Percentiles rank a stretch among this genome's conserved stretches.
These are phyloP conservation scores for Drosophila fulvimacula DNA, from an alignment of 2,888 invertebrate species.

Conservation along the genomic window DNA sequence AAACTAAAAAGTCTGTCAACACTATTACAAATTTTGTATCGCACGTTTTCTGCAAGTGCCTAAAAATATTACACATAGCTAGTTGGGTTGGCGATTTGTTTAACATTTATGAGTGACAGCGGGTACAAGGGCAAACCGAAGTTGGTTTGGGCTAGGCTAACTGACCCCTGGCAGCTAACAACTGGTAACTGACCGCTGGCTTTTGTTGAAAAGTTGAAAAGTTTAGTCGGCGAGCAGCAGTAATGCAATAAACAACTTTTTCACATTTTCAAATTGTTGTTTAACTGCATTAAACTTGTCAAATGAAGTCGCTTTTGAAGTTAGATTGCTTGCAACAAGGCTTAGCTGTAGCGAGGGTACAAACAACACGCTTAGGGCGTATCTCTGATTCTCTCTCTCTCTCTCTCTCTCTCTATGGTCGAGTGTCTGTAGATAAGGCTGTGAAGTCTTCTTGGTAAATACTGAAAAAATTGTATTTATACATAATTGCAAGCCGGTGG, in stretches of 20 bases:
- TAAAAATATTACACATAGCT: constrained; percentile 12
- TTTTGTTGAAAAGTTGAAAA: constrained; percentile 48
- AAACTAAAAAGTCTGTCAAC: background rate
- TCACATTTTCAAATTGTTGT: constrained; percentile 56
- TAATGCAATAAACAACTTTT: constrained; percentile 67
- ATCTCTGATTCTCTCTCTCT: constrained; percentile 1
- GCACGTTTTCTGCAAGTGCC: constrained; percentile 7
- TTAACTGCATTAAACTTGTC: constrained; percentile 77
- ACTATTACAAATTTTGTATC: constrained; percentile 10
- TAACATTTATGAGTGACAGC: constrained; percentile 55
- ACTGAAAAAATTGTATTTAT: constrained; percentile 46
- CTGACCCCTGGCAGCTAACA: constrained; percentile 14
- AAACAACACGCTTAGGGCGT: constrained; percentile 34
- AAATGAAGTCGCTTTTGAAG: constrained; percentile 73
- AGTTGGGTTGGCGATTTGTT: constrained; percentile 18
- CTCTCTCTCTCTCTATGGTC: background rate
- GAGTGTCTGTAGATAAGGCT: constrained; percentile 50
- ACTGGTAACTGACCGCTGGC: constrained; percentile 27
- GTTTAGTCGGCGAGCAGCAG: constrained; percentile 41
- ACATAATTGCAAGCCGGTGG: constrained; percentile 51
- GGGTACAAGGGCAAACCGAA: constrained; percentile 14
- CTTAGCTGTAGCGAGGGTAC: constrained; percentile 28
- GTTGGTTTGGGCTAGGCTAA: constrained; percentile 16
- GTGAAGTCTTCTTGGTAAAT: constrained; percentile 60
- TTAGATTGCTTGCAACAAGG: constrained; percentile 66